phyloP scores from a whole-genome alignment of 35 echinoderm and acorn worm species.

The Ptychodera flava region DNA sequence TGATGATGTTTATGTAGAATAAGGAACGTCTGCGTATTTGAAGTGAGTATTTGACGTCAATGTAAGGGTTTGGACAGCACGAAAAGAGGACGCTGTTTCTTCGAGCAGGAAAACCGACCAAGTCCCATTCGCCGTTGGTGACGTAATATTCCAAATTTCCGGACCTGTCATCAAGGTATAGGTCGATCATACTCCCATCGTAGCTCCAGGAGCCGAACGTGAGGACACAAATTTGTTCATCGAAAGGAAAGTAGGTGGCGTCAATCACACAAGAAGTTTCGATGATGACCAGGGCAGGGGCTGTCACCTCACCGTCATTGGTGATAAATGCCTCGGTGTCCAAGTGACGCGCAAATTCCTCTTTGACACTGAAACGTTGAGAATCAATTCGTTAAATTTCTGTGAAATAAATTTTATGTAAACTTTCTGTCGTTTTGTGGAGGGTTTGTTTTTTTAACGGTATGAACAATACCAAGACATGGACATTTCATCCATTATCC shows the following conservation, averaged over 20 bases:
- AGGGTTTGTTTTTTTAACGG: no score
- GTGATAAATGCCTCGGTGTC: not conserved
- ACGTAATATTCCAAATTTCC: conserved; percentile 75
- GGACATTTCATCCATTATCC: no score
- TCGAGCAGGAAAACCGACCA: conserved; percentile 43
- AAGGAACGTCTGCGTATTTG: conserved; percentile 67
- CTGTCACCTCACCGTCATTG: conserved; percentile 28
- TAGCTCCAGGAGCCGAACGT: conserved; percentile 85
- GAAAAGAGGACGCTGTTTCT: conserved; percentile 46
- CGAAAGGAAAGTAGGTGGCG: conserved; percentile 80
- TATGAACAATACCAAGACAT: no score
- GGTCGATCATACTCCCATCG: conserved; percentile 25
- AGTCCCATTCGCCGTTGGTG: conserved; percentile 84
- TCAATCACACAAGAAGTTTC: conserved; percentile 69
- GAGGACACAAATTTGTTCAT: conserved; percentile 63
- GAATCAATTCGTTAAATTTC: no score
- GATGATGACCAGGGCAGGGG: conserved; percentile 73
- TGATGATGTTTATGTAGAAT: conserved; percentile 82
- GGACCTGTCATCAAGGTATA: no score
- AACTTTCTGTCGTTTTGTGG: no score
- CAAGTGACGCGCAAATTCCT: no score
- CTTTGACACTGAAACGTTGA: no score
- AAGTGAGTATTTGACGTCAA: conserved; percentile 63
- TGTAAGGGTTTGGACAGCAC: conserved; percentile 65
- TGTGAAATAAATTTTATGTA: no score